A percentile compares a stretch with the other conserved stretches of the same genome.
These are phyloP conservation scores for Passer montanus DNA, from an alignment of 2,113 vertebrate species.

Conservation along the genomic window DNA sequence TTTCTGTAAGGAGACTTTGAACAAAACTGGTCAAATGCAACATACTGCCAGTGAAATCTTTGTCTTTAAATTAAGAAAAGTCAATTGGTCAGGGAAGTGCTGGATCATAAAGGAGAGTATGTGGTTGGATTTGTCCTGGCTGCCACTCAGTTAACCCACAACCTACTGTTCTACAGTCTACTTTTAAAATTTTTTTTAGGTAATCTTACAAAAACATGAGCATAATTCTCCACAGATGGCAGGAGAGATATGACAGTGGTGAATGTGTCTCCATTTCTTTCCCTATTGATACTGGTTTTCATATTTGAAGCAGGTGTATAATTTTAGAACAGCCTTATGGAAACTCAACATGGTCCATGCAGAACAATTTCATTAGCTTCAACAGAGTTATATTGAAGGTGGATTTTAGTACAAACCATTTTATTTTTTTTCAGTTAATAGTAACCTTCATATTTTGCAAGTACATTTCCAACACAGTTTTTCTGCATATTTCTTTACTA, in stretches of 20 bases:
- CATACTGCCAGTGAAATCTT: background rate
- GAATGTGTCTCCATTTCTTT: background rate
- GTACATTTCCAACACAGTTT: background rate
- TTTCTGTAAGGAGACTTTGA: background rate
- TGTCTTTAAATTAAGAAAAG: background rate
- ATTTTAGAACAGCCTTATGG: background rate
- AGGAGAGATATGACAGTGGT: background rate
- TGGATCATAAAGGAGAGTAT: background rate
- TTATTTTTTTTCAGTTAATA: background rate
- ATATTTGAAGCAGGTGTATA: background rate
- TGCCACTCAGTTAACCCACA: background rate
- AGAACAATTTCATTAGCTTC: background rate
- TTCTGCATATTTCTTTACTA: background rate
- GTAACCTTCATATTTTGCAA: background rate
- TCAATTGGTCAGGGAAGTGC: rapidly evolving
- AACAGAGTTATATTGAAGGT: rapidly evolving
- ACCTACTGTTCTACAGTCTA: background rate
- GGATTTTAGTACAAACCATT: background rate
- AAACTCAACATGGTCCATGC: background rate
- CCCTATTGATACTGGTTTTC: background rate
- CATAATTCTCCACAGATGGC: background rate
- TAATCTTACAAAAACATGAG: background rate
- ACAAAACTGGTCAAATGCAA: background rate
- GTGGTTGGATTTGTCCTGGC: background rate
- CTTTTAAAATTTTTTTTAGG: background rate